Base-by-base conservation (phyloP, 2,113 vertebrate genomes). In the Lutjanus erythropterus region DNA sequence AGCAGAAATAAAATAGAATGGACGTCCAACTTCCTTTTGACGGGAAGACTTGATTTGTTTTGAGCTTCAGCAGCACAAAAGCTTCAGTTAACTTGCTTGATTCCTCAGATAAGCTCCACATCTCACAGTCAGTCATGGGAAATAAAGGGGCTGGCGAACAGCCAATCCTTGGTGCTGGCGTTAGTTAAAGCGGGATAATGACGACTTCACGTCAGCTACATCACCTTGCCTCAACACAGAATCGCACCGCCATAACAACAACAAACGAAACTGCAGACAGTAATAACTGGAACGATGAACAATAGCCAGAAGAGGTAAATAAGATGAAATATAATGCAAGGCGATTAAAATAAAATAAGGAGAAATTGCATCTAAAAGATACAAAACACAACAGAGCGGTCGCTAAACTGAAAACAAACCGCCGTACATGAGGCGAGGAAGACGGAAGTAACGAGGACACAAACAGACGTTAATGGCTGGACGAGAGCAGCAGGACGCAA, bases 401-500 rank as follows among this genome's bases (percentile, higher is more conserved):
- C 4, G 55, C 71, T 71, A 25, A 60, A 33, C 65, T 44, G 52
- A 10, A 41, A 29, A 78, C 60, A 64, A 49, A 37, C 74, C 12
- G 0, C 23, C 12, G 37, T 1, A 49, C n/a, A 2, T 52, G 61
- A 27, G 19, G 31, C 23, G 1, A 25, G 33, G 27, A 72, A 44
- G 44, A 47, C 33, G n/a, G 23, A 61, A 39, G 50, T 27, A 16
- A 35, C n/a, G 46, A 65, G 55, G 47, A 41, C 23, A 15, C 42
- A 47, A 16, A 8, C 47, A 21, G 14, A 47, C 5, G 27, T n/a
- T 56, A 67, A 46, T 14, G 47, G 37, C 19, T 7, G n/a, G 47
- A 50, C 1, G 19, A 23, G 59, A 81, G 67, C 89, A n/a, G 44
- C 65, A n/a, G 79, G 83, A 85, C 52, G 16, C 11, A 12, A 19